Evolutionary conservation across 2,113 vertebrate species (phyloP).

Genomic region (Shinisaurus crocodilurus): DNA sequence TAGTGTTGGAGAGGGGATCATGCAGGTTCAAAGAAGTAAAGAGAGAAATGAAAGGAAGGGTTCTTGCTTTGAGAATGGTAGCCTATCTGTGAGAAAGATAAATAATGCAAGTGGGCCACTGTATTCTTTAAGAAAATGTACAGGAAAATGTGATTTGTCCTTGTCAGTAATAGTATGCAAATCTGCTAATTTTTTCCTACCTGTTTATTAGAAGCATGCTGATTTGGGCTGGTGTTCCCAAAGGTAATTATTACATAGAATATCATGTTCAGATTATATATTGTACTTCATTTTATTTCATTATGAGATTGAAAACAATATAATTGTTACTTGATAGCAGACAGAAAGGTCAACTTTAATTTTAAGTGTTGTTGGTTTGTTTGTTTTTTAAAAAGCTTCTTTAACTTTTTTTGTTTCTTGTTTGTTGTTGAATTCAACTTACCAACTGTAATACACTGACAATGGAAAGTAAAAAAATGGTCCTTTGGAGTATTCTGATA

Average conservation of each 20-base stretch:
- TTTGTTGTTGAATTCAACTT: not conserved
- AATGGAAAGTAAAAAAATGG: not conserved
- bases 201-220: conserved; percentile 42
- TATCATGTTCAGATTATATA: conserved; percentile 42
- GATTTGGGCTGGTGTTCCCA: conserved; percentile 40
- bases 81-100: not conserved
- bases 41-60: not conserved
- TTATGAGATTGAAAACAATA: conserved; percentile 27
- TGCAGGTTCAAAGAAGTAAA: not conserved
- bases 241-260: conserved; percentile 38
- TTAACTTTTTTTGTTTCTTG: conserved; percentile 34
- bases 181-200: conserved; percentile 33
- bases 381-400: not conserved
- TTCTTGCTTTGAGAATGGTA: not conserved
- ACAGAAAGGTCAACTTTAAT: conserved; percentile 17
- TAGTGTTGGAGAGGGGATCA: not conserved
- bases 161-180: conserved; percentile 23
- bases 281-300: conserved; percentile 48
- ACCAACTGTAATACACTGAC: not conserved
- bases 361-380: not conserved
- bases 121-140: conserved; percentile 12
- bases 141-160: conserved; percentile 36
- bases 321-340: conserved; percentile 30
- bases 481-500: not conserved
- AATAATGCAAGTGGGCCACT: conserved; percentile 11